Evolutionary conservation across 2,888 invertebrate genomes (phyloP).

Genomic region (Cheilosia soror): DNA sequence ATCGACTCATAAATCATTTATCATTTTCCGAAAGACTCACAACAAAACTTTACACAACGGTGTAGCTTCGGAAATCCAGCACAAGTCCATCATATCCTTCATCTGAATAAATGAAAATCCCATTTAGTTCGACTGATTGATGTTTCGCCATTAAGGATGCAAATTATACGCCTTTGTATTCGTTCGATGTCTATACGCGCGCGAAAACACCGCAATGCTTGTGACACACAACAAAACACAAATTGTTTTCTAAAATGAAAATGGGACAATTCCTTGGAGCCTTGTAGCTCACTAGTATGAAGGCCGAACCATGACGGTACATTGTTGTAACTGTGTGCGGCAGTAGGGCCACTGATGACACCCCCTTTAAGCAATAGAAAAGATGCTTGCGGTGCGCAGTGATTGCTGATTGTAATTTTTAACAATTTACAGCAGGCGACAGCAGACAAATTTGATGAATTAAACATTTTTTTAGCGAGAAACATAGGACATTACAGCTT

Average conservation of each 20-base stretch:
- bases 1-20: slow-evolving; percentile 51
- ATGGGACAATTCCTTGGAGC: slow-evolving; percentile 14
- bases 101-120: slow-evolving; percentile 33
- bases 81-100: slow-evolving; percentile 45
- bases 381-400: slow-evolving; percentile 33
- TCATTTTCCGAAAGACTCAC: slow-evolving; percentile 28
- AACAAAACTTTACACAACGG: slow-evolving; percentile 18
- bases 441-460: slow-evolving; percentile 53
- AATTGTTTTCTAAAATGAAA: neutral
- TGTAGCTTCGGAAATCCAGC: slow-evolving; percentile 24
- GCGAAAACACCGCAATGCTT: neutral
- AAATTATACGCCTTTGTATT: slow-evolving; percentile 55
- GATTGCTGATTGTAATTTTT: slow-evolving; percentile 61
- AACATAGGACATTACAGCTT: slow-evolving; percentile 6
- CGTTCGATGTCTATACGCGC: slow-evolving; percentile 20
- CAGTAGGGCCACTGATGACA: neutral
- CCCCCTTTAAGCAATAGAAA: neutral
- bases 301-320: slow-evolving; percentile 3
- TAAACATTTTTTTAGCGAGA: slow-evolving; percentile 40
- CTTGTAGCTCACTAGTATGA: neutral
- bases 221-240: neutral
- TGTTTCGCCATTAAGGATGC: slow-evolving; percentile 65
- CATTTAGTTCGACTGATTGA: slow-evolving; percentile 64
- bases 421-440: slow-evolving; percentile 56
- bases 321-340: neutral